Evolutionary conservation across 2,797 vertebrate genomes (phyloP).

Genomic region (Phataginus tetradactyla): DNA sequence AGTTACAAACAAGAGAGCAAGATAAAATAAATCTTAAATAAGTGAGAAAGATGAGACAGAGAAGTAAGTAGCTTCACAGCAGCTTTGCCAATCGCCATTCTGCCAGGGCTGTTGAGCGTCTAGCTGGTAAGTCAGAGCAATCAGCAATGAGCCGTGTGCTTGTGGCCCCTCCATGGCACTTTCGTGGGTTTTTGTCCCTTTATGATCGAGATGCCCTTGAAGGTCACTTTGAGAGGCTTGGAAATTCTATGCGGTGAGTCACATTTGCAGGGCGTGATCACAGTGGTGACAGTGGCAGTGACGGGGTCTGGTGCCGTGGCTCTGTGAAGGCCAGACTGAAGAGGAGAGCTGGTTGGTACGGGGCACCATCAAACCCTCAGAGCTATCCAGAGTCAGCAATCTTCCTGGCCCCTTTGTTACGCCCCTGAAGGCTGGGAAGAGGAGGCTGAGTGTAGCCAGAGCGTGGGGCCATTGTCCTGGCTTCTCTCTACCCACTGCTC

Average conservation of each 20-base stretch:
- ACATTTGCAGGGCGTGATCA: not conserved
- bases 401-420: not conserved
- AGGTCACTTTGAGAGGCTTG: not conserved
- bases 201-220: not conserved
- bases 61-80: not conserved
- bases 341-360: not conserved
- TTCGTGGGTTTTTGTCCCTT: not conserved
- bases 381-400: not conserved
- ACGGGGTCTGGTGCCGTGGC: not conserved
- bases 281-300: not conserved
- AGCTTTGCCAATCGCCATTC: not conserved
- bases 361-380: not conserved
- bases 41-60: conserved; percentile 56
- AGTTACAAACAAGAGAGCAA: conserved; percentile 37
- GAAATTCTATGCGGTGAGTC: not conserved
- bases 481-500: not conserved
- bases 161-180: not conserved
- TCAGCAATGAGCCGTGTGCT: not conserved
- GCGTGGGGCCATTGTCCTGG: not conserved
- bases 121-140: not conserved
- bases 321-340: not conserved
- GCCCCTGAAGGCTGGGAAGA: not conserved
- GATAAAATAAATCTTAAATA: conserved; percentile 56
- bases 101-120: not conserved
- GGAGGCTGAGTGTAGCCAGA: not conserved